A percentile compares a stretch with the other conserved stretches of the same genome.
These are phyloP conservation scores for Chironomus riparius DNA, from an alignment of 2,888 invertebrate species.

Conservation along the genomic window DNA sequence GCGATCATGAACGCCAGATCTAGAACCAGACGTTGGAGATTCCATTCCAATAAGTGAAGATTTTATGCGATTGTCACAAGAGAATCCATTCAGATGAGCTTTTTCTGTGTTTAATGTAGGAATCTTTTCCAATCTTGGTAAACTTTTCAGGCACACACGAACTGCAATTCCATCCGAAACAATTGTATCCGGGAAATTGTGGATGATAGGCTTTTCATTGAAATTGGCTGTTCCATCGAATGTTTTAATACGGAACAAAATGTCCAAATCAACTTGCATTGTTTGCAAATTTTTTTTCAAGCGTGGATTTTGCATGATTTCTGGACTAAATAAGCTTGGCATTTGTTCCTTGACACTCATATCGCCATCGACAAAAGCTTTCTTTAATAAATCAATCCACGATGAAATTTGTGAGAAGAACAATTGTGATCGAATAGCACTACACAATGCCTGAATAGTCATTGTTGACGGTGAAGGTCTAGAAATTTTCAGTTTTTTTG, in stretches of 20 bases:
- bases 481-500: background rate
- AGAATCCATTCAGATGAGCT: conserved; percentile 37
- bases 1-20: conserved; percentile 9
- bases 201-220: conserved; percentile 40
- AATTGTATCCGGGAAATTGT: conserved; percentile 42
- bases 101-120: conserved; percentile 49
- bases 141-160: conserved; percentile 51
- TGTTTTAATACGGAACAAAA: conserved; percentile 40
- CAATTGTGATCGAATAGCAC: conserved; percentile 87
- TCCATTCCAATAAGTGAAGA: conserved; percentile 29
- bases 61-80: conserved; percentile 33
- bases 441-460: conserved; percentile 64
- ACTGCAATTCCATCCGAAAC: conserved; percentile 39
- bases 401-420: conserved; percentile 96
- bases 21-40: conserved; percentile 4
- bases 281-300: conserved; percentile 44
- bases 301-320: conserved; percentile 42
- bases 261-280: conserved; percentile 38
- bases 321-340: conserved; percentile 34
- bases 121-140: conserved; percentile 66
- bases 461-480: conserved; percentile 47
- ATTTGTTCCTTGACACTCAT: conserved; percentile 5
- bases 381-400: conserved; percentile 54
- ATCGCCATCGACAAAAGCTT: conserved; percentile 29
- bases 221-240: conserved; percentile 39